These are phyloP conservation scores for Gallinago jamesoni DNA, from an alignment of 2,113 vertebrate species.

Conservation along the genomic window DNA sequence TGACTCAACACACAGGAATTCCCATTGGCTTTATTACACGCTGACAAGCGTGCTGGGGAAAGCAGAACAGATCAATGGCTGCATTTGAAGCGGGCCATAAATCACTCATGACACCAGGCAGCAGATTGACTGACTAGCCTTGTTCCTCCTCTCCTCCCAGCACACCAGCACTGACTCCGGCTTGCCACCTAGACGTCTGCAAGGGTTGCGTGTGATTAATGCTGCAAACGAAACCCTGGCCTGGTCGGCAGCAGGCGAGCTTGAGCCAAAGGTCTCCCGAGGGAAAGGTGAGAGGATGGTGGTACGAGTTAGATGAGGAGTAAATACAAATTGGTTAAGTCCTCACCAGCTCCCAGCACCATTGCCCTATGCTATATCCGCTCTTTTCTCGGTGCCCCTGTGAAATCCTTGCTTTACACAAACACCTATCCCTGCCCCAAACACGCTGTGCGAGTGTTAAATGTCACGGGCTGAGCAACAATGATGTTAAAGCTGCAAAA, in stretches of 20 bases:
- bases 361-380: fast-evolving
- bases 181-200: neutral
- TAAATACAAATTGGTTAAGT: neutral
- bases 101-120: slow-evolving; percentile 49
- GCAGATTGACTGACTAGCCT: slow-evolving; percentile 42
- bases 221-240: neutral
- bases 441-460: fast-evolving
- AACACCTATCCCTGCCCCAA: neutral
- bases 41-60: slow-evolving; percentile 33
- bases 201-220: neutral
- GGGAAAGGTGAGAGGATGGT: neutral
- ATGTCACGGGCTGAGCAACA: neutral
- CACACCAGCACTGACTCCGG: neutral
- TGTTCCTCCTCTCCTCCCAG: neutral
- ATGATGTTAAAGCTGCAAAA: neutral
- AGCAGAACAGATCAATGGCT: slow-evolving; percentile 50
- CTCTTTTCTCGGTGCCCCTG: fast-evolving
- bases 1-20: slow-evolving; percentile 57
- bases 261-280: neutral
- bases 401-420: neutral
- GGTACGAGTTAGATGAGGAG: neutral
- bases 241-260: neutral
- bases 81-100: slow-evolving; percentile 37
- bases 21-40: slow-evolving; percentile 11
- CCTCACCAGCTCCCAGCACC: neutral